phyloP scores from a whole-genome alignment of 2,797 vertebrate species.

The Linurgus olivaceus region DNA sequence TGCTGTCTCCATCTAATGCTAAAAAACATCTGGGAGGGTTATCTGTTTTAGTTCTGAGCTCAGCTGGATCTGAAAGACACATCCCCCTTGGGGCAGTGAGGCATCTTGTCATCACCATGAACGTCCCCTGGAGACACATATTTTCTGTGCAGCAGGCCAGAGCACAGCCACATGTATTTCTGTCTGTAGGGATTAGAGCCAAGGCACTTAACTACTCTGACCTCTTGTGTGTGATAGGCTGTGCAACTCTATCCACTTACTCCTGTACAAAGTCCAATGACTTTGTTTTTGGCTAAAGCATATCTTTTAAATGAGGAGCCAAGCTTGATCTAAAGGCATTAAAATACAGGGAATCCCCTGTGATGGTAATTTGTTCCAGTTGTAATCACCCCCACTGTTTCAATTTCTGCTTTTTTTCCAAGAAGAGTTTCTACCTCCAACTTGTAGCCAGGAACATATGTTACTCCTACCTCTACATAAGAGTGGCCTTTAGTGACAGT shows the following conservation, averaged over 20 bases:
- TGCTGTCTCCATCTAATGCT: not conserved
- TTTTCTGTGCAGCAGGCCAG: not conserved
- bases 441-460: not conserved
- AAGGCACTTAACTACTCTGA: slow-evolving; percentile 18
- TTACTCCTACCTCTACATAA: not conserved
- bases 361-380: slow-evolving; percentile 43
- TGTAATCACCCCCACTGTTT: not conserved
- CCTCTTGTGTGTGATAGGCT: not conserved
- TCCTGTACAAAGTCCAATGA: not conserved
- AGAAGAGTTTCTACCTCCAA: not conserved
- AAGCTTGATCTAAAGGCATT: not conserved
- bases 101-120: not conserved
- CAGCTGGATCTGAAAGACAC: not conserved
- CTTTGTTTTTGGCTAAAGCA: slow-evolving; percentile 10
- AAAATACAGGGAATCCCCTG: slow-evolving; percentile 45
- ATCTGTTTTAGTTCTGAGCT: not conserved
- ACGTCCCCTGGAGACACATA: not conserved
- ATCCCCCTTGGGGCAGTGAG: not conserved
- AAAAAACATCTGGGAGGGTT: slow-evolving; percentile 4
- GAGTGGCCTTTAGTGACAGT: not conserved
- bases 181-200: not conserved
- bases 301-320: slow-evolving; percentile 23
- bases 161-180: not conserved
- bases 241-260: not conserved
- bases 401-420: not conserved